Evolutionary conservation across 2,797 vertebrate species (phyloP).

Genomic region (Falco naumanni): DNA sequence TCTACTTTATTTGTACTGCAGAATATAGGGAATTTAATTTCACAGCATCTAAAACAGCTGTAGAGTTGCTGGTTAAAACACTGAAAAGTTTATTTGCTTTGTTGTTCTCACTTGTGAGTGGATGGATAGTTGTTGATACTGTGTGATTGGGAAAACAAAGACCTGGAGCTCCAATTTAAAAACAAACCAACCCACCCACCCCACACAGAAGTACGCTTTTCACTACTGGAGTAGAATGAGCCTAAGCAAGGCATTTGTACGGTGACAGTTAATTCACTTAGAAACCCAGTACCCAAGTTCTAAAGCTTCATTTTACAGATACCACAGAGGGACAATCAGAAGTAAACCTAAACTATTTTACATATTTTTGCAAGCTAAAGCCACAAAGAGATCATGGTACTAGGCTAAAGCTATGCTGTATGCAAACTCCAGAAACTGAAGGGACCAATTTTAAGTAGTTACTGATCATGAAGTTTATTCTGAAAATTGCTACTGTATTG

Average conservation of each 20-base stretch:
- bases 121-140: background rate
- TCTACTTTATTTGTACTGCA: background rate
- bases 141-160: background rate
- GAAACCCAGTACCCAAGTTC: background rate
- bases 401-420: background rate
- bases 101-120: background rate
- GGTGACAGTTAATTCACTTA: background rate
- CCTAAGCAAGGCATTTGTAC: background rate
- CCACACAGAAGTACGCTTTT: background rate
- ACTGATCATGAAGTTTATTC: background rate
- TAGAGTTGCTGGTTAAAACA: background rate
- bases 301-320: background rate
- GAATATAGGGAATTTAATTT: background rate
- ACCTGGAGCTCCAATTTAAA: background rate
- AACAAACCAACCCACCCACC: background rate
- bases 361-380: background rate
- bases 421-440: background rate
- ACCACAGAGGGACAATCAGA: background rate
- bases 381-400: fast-evolving
- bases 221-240: background rate
- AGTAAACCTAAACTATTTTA: background rate
- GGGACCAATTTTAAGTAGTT: background rate
- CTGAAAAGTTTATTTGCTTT: background rate
- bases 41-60: background rate
- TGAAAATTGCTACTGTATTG: background rate